Conservation (phyloP, 2,888 invertebrate species). For the Laothoe populi region DNA sequence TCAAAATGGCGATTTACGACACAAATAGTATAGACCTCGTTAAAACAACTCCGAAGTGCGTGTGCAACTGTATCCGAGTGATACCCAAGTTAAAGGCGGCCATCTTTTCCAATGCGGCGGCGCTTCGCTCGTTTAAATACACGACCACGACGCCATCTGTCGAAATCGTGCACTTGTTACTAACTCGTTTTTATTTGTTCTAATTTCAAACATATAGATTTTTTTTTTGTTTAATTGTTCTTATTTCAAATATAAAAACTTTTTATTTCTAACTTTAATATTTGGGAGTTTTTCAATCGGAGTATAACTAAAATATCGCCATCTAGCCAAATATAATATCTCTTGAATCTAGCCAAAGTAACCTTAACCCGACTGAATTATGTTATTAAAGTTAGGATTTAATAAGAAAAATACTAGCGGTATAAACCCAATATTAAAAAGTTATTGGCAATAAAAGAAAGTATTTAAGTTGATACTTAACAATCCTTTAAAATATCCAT, state of each 20-base stretch:
- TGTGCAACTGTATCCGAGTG: slow-evolving; percentile 47
- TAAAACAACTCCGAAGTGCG: slow-evolving; percentile 44
- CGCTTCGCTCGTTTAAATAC: slow-evolving; percentile 39
- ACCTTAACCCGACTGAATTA: too few species aligned
- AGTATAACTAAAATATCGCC: neutral
- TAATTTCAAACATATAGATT: neutral
- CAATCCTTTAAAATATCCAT: too few species aligned
- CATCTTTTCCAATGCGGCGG: slow-evolving; percentile 46
- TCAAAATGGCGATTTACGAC: slow-evolving; percentile 31
- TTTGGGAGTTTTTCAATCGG: neutral
- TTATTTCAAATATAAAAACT: too few species aligned
- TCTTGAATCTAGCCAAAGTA: too few species aligned
- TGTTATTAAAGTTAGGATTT: too few species aligned
- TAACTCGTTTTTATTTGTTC: neutral
- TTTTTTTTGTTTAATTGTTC: too few species aligned
- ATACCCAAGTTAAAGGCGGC: slow-evolving; percentile 50
- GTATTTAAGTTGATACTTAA: too few species aligned
- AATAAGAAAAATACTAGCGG: too few species aligned
- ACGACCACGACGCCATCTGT: slow-evolving; percentile 46
- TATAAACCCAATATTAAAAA: neutral
- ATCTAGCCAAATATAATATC: neutral
- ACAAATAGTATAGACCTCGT: slow-evolving; percentile 40
- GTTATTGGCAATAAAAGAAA: too few species aligned
- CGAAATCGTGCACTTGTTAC: slow-evolving; percentile 38
- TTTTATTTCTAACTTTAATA: too few species aligned